Percentiles rank a stretch among this genome's conserved stretches.
Evolutionary conservation across 1,140 invertebrate genomes (phyloP).

Genomic region (Anoplolepis gracilipes): DNA sequence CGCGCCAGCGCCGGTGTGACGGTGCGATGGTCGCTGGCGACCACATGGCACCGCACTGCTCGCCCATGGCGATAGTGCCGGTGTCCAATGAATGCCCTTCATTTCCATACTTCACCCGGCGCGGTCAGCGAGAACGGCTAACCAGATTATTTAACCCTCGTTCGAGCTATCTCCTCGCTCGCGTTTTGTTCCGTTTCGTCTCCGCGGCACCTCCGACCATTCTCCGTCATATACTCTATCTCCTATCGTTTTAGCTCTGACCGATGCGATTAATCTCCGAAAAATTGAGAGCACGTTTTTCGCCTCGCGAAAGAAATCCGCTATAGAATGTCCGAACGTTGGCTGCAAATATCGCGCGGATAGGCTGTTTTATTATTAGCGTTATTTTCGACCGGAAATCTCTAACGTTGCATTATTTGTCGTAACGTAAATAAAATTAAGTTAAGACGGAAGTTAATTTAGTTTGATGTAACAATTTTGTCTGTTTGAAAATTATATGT

Average conservation of each 20-base stretch:
- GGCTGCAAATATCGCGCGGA: not conserved
- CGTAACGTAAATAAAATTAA: not conserved
- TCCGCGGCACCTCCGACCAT: not conserved
- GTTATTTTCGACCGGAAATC: not conserved
- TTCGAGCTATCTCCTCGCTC: conserved; percentile 59
- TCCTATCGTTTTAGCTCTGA: conserved; percentile 10
- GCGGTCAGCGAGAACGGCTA: conserved; percentile 81
- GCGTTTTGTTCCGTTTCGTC: conserved; percentile 20
- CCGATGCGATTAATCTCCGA: conserved; percentile 41
- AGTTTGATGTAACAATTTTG: not conserved
- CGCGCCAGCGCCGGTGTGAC: not conserved
- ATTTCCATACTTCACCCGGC: conserved; percentile 84
- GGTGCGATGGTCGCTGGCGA: conserved; percentile 10
- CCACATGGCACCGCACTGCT: conserved; percentile 30
- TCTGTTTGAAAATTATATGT: not conserved
- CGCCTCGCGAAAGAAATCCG: not conserved
- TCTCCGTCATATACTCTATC: not conserved
- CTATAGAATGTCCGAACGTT: not conserved
- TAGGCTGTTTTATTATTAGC: not conserved
- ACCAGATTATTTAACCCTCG: conserved; percentile 84
- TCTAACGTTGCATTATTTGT: not conserved
- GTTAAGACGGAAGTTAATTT: not conserved
- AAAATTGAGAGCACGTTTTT: conserved; percentile 31
- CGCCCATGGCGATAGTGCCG: conserved; percentile 66
- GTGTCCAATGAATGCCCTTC: conserved; percentile 83